phyloP scores from a whole-genome alignment of 2,797 vertebrate genomes.

The Diceros bicornis region DNA sequence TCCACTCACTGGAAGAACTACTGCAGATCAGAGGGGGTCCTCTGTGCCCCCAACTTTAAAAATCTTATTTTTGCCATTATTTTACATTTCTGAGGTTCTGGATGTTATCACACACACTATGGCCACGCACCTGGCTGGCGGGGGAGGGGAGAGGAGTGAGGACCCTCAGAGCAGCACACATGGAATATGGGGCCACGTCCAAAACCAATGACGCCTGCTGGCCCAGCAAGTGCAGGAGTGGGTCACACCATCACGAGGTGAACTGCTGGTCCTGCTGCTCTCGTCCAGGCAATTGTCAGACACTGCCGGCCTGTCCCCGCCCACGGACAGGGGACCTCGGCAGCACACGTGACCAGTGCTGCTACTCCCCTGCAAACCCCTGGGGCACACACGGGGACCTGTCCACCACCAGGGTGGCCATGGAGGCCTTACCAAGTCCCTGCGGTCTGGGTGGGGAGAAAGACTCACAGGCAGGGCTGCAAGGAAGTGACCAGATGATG shows the following conservation, averaged over 20 bases:
- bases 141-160: not conserved
- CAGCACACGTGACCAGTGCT: accelerated
- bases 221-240: not conserved
- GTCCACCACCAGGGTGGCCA: not conserved
- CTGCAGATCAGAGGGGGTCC: not conserved
- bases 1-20: accelerated
- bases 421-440: accelerated
- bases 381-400: accelerated
- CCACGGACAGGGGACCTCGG: not conserved
- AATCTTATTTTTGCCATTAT: accelerated
- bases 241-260: accelerated
- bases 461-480: not conserved
- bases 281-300: not conserved
- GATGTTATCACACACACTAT: accelerated
- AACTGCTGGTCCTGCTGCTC: accelerated
- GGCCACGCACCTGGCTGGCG: accelerated
- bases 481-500: accelerated
- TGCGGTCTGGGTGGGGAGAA: not conserved
- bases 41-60: no score
- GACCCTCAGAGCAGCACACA: accelerated
- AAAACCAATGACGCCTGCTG: accelerated
- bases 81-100: not conserved
- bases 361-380: no score
- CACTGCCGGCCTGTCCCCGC: accelerated
- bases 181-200: accelerated